These are phyloP conservation scores for Lydus trimaculatus DNA, from an alignment of 2,888 invertebrate genomes.

Conservation along the genomic window DNA sequence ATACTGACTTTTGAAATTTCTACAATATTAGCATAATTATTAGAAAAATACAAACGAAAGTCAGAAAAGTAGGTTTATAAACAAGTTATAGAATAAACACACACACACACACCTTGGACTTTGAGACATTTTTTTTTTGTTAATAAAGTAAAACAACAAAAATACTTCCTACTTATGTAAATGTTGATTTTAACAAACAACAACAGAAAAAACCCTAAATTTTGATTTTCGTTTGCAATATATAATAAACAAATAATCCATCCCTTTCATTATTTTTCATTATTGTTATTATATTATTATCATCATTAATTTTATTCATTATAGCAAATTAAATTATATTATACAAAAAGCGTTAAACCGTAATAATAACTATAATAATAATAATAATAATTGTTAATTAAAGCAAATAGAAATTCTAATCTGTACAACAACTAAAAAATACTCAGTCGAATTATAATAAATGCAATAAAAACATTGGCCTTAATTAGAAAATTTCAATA, in stretches of 20 bases:
- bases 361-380: slow-evolving; percentile 10
- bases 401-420: slow-evolving; percentile 33
- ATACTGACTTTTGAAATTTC: neutral
- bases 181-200: neutral
- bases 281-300: neutral
- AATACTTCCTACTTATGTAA: neutral
- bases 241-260: slow-evolving; percentile 12
- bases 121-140: neutral
- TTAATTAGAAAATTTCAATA: neutral
- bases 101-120: neutral
- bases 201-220: neutral
- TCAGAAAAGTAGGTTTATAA: neutral
- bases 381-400: slow-evolving; percentile 22
- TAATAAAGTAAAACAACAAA: neutral
- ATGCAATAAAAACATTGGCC: slow-evolving; percentile 23
- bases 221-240: neutral
- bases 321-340: slow-evolving; percentile 40
- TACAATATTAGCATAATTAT: neutral
- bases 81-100: neutral
- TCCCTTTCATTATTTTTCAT: slow-evolving; percentile 16
- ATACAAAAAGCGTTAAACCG: slow-evolving; percentile 32
- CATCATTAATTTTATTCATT: slow-evolving; percentile 9
- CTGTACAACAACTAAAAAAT: slow-evolving; percentile 33
- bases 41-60: neutral
- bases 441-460: slow-evolving; percentile 36